phyloP scores from a whole-genome alignment of 2,797 vertebrate genomes.

The Masticophis lateralis region DNA sequence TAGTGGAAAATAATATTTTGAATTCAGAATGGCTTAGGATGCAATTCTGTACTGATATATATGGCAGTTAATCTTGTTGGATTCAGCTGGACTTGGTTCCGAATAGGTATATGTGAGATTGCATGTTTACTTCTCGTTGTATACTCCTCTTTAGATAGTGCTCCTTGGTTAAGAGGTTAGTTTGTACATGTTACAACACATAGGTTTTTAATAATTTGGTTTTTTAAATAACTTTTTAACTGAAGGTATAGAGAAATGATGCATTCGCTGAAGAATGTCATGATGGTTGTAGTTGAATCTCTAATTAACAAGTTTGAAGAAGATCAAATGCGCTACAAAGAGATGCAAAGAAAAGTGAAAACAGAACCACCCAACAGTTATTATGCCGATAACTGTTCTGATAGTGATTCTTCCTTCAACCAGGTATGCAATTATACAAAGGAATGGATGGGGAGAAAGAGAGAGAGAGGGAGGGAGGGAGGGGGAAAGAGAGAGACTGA shows the following conservation, averaged over 20 bases:
- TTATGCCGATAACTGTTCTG: conserved; percentile 88
- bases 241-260: conserved; percentile 92
- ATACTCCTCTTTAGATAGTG: not conserved
- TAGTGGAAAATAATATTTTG: not conserved
- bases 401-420: conserved; percentile 93
- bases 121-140: not conserved
- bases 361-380: conserved; percentile 72
- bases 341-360: conserved; percentile 73
- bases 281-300: conserved; percentile 86
- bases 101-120: not conserved
- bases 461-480: too few relatives aligned
- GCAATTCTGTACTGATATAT: not conserved
- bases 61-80: not conserved
- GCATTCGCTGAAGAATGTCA: conserved; percentile 84
- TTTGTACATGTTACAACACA: not conserved
- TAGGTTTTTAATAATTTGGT: not conserved
- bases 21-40: not conserved
- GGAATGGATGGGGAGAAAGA: not conserved
- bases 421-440: conserved; percentile 74
- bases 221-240: conserved; percentile 34
- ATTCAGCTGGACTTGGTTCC: not conserved
- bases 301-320: conserved; percentile 90
- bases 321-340: conserved; percentile 81
- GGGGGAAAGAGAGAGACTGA: not conserved
- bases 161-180: not conserved